These are phyloP conservation scores for Notothenia rossii DNA, from an alignment of 2,113 vertebrate genomes.

Conservation along the genomic window DNA sequence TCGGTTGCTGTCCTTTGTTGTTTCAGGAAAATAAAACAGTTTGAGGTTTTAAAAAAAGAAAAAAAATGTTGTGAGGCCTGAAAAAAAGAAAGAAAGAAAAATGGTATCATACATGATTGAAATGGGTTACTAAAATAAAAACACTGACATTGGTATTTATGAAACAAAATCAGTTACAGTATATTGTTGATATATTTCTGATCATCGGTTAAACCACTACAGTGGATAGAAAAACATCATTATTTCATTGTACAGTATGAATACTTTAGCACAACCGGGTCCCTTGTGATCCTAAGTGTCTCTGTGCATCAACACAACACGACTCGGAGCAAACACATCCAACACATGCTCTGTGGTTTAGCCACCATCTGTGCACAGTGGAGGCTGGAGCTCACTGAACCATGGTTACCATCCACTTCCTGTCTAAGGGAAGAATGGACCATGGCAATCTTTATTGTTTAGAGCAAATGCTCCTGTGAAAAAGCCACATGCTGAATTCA, in stretches of 20 bases:
- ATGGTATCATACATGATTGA: too few species aligned
- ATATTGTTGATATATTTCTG: slow-evolving; percentile 13
- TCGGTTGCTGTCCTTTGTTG: not conserved
- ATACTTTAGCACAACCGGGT: slow-evolving; percentile 10
- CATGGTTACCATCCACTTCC: slow-evolving; percentile 52
- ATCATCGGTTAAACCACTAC: slow-evolving; percentile 14
- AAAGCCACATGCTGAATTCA: slow-evolving; percentile 12
- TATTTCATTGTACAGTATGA: not conserved
- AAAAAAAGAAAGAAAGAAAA: too few species aligned
- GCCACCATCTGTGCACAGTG: slow-evolving; percentile 76
- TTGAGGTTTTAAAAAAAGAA: not conserved
- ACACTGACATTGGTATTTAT: too few species aligned
- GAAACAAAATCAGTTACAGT: slow-evolving; percentile 1
- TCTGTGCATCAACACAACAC: slow-evolving; percentile 49
- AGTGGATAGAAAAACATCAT: not conserved
- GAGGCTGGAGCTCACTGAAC: slow-evolving; percentile 41
- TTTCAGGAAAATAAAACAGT: not conserved
- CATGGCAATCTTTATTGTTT: slow-evolving; percentile 34
- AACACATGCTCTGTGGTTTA: slow-evolving; percentile 73
- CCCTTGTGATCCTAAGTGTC: slow-evolving; percentile 36
- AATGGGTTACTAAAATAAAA: too few species aligned
- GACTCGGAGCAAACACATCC: slow-evolving; percentile 49
- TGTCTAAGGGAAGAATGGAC: slow-evolving; percentile 28
- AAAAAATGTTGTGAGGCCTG: not conserved
- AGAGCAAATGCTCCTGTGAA: slow-evolving; percentile 18